These are phyloP conservation scores for Coreius guichenoti DNA, from an alignment of 2,797 vertebrate genomes.

Conservation along the genomic window DNA sequence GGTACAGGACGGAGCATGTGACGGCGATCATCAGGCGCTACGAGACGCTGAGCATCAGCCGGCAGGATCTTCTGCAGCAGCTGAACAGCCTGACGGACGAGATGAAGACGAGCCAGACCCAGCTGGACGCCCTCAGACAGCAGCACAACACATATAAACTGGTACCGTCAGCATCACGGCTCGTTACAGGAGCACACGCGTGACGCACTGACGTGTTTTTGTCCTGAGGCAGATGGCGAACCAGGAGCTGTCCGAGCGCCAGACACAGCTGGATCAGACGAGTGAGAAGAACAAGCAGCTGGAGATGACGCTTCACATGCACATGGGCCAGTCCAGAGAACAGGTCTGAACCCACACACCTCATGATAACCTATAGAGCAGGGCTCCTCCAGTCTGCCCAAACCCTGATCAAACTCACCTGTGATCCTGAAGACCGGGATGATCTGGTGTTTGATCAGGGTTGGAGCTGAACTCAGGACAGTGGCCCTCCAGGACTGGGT, in stretches of 20 bases:
- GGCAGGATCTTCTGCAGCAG: constrained; percentile 71
- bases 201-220: neutral
- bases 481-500: no score
- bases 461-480: no score
- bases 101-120: constrained; percentile 70
- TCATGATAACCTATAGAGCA: no score
- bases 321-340: constrained; percentile 72
- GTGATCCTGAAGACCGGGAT: no score
- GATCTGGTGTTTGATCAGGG: no score
- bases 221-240: constrained; percentile 68
- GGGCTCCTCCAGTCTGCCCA: neutral
- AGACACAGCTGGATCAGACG: constrained; percentile 71
- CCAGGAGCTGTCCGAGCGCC: constrained; percentile 77
- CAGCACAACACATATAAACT: constrained; percentile 75
- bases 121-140: constrained; percentile 72
- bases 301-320: constrained; percentile 67
- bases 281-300: constrained; percentile 73
- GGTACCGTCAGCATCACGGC: constrained; percentile 49
- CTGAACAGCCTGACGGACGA: constrained; percentile 73
- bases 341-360: constrained; percentile 67
- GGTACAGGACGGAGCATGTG: constrained; percentile 71
- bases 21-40: constrained; percentile 77
- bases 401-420: no score
- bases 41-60: constrained; percentile 72
- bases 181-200: neutral